These are phyloP conservation scores for Rotaria socialis DNA, from an alignment of 2,888 invertebrate species.

Conservation along the genomic window DNA sequence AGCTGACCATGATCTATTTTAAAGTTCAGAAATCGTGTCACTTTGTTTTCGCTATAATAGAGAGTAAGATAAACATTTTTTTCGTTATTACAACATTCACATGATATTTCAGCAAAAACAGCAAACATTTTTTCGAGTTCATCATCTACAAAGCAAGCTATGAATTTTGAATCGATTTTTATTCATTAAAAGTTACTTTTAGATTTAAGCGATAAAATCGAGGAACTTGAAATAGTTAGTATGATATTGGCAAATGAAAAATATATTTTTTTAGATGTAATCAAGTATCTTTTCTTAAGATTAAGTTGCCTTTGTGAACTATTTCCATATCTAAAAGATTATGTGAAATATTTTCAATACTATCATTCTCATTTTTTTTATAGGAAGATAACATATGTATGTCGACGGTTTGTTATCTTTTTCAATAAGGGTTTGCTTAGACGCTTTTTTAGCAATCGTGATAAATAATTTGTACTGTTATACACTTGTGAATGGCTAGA, in stretches of 20 bases:
- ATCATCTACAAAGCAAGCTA: no score
- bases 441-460: no score
- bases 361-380: not conserved
- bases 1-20: not conserved
- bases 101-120: not conserved
- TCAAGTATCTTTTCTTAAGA: not conserved
- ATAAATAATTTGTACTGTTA: no score
- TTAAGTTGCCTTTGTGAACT: not conserved
- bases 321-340: no score
- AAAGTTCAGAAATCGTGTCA: not conserved
- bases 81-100: not conserved
- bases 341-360: not conserved
- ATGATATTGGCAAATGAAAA: not conserved
- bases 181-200: not conserved
- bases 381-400: not conserved
- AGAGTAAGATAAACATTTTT: not conserved
- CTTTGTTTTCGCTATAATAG: not conserved
- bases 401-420: not conserved
- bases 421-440: not conserved
- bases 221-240: not conserved
- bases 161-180: no score
- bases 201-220: not conserved
- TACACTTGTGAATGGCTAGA: not conserved
- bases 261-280: not conserved
- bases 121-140: no score